Evolutionary conservation across 2,113 vertebrate species (phyloP).

Genomic region (Protobothrops flavoviridis): DNA sequence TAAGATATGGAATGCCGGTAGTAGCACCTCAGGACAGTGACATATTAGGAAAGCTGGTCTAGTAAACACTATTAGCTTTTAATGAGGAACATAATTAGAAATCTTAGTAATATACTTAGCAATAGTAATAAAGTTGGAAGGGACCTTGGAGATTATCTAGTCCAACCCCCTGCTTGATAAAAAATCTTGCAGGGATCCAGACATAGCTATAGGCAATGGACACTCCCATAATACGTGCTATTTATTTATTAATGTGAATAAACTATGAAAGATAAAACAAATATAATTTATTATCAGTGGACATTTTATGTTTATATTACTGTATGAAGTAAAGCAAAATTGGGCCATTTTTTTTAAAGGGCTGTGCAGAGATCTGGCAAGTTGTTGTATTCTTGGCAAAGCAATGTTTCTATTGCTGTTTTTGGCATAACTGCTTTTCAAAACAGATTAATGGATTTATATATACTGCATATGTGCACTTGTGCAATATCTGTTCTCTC

Average conservation of each 20-base stretch:
- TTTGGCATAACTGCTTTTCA: neutral
- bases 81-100: neutral
- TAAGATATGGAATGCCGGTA: neutral
- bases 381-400: neutral
- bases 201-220: neutral
- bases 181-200: neutral
- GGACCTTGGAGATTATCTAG: too few species aligned
- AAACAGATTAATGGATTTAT: neutral
- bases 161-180: neutral
- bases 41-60: neutral
- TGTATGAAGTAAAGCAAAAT: neutral
- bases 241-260: neutral
- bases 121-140: too few species aligned
- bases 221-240: too few species aligned
- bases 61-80: neutral
- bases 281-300: neutral
- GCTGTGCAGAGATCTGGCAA: neutral
- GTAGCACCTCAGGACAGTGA: neutral
- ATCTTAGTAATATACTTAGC: too few species aligned
- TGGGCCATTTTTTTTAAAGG: neutral
- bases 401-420: fast-evolving
- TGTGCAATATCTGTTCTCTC: neutral
- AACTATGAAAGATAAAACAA: neutral
- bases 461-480: neutral
- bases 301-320: neutral